Evolutionary conservation across 2,113 vertebrate genomes (phyloP).

Genomic region (Neodon shergylaensis): DNA sequence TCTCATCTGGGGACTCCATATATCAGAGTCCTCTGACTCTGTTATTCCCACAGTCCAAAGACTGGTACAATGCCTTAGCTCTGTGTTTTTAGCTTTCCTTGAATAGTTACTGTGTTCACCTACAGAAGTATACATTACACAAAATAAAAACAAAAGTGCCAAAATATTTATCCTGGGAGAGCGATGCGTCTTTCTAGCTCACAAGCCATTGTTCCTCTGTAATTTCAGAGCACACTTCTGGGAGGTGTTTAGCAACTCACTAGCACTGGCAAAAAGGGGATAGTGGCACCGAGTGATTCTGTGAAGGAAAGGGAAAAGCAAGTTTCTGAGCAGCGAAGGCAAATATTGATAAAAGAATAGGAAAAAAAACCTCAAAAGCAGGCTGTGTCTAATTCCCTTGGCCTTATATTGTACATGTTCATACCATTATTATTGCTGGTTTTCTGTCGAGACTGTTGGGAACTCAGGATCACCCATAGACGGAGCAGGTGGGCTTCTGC

Average conservation of each 20-base stretch:
- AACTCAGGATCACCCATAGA: too few species aligned
- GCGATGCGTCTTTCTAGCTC: background rate
- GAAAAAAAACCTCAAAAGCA: background rate
- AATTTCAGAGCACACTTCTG: background rate
- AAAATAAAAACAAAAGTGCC: background rate
- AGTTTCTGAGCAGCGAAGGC: background rate
- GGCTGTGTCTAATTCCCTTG: background rate
- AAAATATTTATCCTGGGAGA: background rate
- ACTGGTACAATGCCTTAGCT: background rate
- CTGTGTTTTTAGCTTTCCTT: background rate
- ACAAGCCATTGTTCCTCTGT: background rate
- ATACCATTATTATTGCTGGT: background rate
- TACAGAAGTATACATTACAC: background rate
- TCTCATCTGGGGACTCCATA: background rate
- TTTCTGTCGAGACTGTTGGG: background rate
- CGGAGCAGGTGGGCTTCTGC: background rate
- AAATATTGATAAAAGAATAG: background rate
- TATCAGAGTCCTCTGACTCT: background rate
- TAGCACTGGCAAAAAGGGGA: background rate
- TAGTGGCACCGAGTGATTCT: background rate
- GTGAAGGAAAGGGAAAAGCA: constrained; percentile 31
- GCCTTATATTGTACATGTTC: background rate
- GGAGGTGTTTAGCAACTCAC: background rate
- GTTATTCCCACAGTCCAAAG: background rate
- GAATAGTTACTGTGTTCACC: background rate